Conservation (phyloP, 2,888 invertebrate species). For the Clusia tigrina region DNA sequence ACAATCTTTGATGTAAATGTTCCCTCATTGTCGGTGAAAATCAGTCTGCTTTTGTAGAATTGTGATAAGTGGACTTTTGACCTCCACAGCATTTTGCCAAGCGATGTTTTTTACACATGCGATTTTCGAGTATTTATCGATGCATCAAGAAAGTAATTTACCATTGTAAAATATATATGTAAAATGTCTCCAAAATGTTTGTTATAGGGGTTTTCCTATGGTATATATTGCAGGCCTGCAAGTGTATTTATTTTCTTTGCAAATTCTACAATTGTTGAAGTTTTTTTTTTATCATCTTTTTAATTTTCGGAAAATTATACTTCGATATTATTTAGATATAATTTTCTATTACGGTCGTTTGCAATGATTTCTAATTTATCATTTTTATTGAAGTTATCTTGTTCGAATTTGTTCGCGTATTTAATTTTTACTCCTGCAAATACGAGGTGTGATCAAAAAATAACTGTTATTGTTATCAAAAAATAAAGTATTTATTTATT, state of each 20-base stretch:
- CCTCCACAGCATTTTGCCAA: background rate
- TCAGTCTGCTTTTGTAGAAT: background rate
- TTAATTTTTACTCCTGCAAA: background rate
- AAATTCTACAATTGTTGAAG: background rate
- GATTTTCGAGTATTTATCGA: background rate
- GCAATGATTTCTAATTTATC: background rate
- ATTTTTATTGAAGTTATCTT: background rate
- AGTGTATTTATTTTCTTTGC: background rate
- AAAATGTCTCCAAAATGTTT: background rate
- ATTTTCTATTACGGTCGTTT: background rate
- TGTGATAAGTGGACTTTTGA: background rate
- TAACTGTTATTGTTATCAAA: no score
- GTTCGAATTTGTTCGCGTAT: background rate
- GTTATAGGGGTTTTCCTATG: background rate
- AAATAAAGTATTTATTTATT: no score
- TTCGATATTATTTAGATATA: background rate
- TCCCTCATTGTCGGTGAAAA: background rate
- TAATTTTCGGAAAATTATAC: background rate
- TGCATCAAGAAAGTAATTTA: background rate
- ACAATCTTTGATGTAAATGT: no score
- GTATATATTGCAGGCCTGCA: background rate
- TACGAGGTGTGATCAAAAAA: no score
- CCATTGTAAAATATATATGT: background rate
- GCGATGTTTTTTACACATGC: background rate
- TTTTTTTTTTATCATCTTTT: background rate